phyloP scores from a whole-genome alignment of 2,797 vertebrate genomes.

The Sebastes melanostomus region DNA sequence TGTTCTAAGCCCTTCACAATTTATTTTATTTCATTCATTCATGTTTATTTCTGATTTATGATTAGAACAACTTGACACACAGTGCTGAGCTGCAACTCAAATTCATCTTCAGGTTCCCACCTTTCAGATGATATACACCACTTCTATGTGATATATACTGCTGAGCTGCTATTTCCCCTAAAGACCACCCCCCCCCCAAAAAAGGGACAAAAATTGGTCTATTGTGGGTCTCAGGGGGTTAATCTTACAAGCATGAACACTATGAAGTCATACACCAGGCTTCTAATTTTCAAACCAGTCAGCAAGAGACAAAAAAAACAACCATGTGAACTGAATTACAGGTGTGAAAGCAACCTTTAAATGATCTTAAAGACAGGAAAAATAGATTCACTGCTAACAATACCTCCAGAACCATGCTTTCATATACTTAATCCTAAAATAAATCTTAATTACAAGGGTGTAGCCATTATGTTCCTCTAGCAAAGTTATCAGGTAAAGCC shows the following conservation, averaged over 20 bases:
- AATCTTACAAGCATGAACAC: background rate
- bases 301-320: background rate
- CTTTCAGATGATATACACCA: no score
- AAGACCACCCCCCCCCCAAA: no score
- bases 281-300: background rate
- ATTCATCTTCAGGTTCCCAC: no score
- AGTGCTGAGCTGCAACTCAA: no score
- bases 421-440: slow-evolving; percentile 9
- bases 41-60: no score
- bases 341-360: background rate
- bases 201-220: background rate
- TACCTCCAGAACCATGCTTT: background rate
- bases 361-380: background rate
- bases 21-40: no score
- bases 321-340: background rate
- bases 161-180: no score
- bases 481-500: background rate
- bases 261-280: background rate
- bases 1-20: no score
- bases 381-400: background rate
- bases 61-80: no score
- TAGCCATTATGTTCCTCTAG: background rate
- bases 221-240: background rate
- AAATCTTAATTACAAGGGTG: slow-evolving; percentile 18
- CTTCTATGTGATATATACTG: no score